Percentiles rank a stretch among this genome's conserved stretches.
Evolutionary conservation across 2,888 invertebrate genomes (phyloP).

Genomic region (Drepana falcataria): DNA sequence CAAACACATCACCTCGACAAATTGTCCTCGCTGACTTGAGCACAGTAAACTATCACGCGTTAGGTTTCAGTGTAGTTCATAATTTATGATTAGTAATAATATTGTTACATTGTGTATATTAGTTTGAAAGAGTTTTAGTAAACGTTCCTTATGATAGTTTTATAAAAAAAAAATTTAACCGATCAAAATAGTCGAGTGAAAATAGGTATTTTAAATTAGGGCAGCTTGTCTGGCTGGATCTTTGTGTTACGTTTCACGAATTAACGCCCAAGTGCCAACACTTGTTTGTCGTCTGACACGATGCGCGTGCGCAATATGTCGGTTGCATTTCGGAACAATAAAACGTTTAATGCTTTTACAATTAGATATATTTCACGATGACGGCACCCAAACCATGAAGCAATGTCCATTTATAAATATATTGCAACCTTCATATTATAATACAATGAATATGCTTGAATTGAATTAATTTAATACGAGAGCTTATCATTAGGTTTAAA

Average conservation of each 20-base stretch:
- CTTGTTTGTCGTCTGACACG: constrained; percentile 4
- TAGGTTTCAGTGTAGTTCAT: constrained; percentile 25
- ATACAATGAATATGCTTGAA: constrained; percentile 9
- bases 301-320: constrained; percentile 13
- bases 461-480: constrained; percentile 16
- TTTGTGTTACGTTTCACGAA: constrained; percentile 2
- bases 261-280: neutral
- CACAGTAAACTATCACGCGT: constrained; percentile 11
- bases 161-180: constrained; percentile 26
- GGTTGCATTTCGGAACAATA: constrained; percentile 4
- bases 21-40: constrained; percentile 8
- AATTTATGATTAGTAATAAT: constrained; percentile 14
- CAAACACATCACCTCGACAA: neutral
- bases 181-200: constrained; percentile 48
- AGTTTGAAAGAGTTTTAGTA: constrained; percentile 40
- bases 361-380: neutral
- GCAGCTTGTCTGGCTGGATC: constrained; percentile 26
- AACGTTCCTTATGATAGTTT: constrained; percentile 59
- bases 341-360: constrained; percentile 5
- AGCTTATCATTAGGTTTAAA: constrained; percentile 24
- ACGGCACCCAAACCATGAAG: neutral
- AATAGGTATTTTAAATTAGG: constrained; percentile 27
- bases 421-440: neutral
- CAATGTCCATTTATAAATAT: neutral
- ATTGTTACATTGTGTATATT: constrained; percentile 40